phyloP scores from a whole-genome alignment of 2,113 vertebrate genomes.

The Charina bottae region DNA sequence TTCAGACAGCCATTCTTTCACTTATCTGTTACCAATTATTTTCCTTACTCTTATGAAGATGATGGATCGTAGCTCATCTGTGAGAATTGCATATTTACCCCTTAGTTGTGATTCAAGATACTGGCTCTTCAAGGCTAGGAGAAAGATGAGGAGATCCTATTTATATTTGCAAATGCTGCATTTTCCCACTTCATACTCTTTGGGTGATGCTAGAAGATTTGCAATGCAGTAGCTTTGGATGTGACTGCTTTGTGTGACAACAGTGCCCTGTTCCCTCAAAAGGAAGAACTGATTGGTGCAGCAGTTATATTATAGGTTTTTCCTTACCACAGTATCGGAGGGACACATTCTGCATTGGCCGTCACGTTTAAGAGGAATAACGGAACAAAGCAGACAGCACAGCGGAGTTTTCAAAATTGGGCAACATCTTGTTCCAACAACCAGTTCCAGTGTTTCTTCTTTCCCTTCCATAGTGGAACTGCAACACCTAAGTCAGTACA shows the following conservation, averaged over 20 bases:
- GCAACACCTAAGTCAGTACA: background rate
- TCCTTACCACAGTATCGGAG: background rate
- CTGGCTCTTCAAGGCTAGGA: background rate
- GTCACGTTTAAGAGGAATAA: background rate
- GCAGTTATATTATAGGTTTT: background rate
- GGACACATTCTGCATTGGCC: background rate
- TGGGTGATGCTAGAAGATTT: background rate
- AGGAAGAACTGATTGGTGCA: background rate
- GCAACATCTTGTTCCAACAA: background rate
- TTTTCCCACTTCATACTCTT: background rate
- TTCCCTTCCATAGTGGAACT: background rate
- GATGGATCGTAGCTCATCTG: slow-evolving; percentile 22
- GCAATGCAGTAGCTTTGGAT: background rate
- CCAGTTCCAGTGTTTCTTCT: background rate
- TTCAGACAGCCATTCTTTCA: slow-evolving; percentile 38
- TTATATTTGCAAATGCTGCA: background rate
- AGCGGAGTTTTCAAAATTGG: background rate
- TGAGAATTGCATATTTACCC: background rate
- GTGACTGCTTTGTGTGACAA: background rate
- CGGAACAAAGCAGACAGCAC: background rate
- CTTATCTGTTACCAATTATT: background rate
- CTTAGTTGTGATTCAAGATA: slow-evolving; percentile 9
- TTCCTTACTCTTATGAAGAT: slow-evolving; percentile 26
- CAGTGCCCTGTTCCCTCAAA: background rate
- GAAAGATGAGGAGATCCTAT: background rate